Evolutionary conservation across 1,140 invertebrate genomes (phyloP), one percentile per base, ranked within the genome.

Genomic region (Araneus ventricosus): DNA sequence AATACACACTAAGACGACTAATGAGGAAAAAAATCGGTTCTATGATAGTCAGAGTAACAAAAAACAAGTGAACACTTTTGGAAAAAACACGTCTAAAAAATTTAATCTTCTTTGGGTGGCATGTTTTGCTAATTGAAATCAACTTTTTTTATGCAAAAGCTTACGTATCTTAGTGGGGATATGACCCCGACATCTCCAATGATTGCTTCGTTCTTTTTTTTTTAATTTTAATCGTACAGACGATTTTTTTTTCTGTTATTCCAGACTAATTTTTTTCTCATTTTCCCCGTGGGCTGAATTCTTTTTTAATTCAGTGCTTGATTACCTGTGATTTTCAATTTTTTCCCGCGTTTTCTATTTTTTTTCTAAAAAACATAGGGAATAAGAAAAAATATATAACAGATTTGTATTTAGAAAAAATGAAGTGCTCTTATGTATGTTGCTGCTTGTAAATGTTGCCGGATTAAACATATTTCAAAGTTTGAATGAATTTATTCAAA

Each of bases 41-140:
- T 27, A 22, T n/a, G 70, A 52, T 90, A 80, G 30, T 27, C 37
- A 27, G 41, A 80, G 41, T 80, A 63, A 90, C 34, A 90, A 90
- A 90, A n/a, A 90, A 90, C 39, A 79, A 75, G 27, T 34, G 70
- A 75, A 37, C 67, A 70, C 70, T 75, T 63, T 75, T 17, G 34
- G 37, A 75, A 75, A 75, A 75, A 75, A 84, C 82, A 84, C 41
- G 82, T 45, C 41, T 79, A 90, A 90, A 90, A 90, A 90, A 90
- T 90, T 90, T 90, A 90, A 90, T 90, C 70, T 90, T 61, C 70
- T 52, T 37, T 52, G 67, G 70, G 88, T 90, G 67, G 67, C 88
- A 90, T 90, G 88, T 90, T 90, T 90, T 90, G 57, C 88, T 90
- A 90, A 90, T 90, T 90, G 88, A 90, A 90, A 90, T 59, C 39